These are phyloP conservation scores for Carlito syrichta DNA, from an alignment of 2,113 vertebrate species.

Conservation along the genomic window DNA sequence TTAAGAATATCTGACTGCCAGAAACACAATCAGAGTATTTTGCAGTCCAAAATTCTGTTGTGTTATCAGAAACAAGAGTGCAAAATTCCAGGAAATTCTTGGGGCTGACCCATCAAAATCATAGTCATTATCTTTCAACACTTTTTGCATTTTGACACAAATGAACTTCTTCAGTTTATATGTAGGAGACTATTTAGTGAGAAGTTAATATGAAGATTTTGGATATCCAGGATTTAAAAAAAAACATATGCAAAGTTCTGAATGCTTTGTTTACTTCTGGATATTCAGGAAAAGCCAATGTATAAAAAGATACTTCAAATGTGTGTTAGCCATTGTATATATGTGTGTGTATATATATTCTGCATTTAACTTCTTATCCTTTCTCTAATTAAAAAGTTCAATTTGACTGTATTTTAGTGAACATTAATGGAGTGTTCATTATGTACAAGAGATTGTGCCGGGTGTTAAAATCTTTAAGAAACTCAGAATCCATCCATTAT, in stretches of 20 bases:
- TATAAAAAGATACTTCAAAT: background rate
- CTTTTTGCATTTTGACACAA: conserved; percentile 31
- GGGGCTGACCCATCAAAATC: conserved; percentile 13
- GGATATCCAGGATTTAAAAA: background rate
- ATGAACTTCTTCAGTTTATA: background rate
- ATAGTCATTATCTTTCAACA: conserved; percentile 42
- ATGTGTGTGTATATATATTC: background rate
- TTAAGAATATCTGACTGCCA: conserved; percentile 38
- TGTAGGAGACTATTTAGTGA: background rate
- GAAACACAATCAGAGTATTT: conserved; percentile 23
- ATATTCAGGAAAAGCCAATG: background rate
- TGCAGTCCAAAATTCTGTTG: conserved; percentile 38
- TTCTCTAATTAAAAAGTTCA: conserved; percentile 23
- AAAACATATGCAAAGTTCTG: background rate
- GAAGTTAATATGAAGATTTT: background rate
- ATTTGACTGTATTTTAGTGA: background rate
- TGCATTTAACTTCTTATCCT: background rate
- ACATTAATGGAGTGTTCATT: background rate
- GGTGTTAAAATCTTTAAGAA: conserved; percentile 15
- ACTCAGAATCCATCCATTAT: background rate
- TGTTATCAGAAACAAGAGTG: conserved; percentile 32
- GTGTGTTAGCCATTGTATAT: background rate
- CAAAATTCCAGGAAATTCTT: conserved; percentile 58
- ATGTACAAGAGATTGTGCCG: background rate
- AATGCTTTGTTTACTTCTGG: background rate